Base-by-base conservation (phyloP, 2,888 invertebrate genomes). In the Nomada fabriciana region DNA sequence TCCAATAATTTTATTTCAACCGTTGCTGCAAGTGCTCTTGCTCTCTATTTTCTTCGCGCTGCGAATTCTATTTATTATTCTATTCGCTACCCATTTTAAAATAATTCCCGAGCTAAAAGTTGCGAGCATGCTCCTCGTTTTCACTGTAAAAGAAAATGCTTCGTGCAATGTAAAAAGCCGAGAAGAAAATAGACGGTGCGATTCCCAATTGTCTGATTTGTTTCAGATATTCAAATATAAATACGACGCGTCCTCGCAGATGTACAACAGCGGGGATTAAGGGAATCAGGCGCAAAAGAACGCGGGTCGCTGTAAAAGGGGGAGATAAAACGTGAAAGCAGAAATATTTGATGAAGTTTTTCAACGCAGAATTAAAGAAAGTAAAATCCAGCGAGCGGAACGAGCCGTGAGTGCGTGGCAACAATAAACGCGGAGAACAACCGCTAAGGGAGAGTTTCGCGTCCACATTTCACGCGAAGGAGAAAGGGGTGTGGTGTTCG, bases 401-500 rank as follows among this genome's bases (percentile, higher is more conserved):
- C 60, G 65, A 18, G 13, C 52, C n/a, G 64, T 11, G n/a, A 72
- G 60, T 57, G 71, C 53, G 23, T 42, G 11, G 53, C 47, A 64
- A 78, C 50, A 80, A 81, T 68, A 73, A 77, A 60, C 11, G 59
- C 23, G 52, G 29, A 2, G 74, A 78, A 78, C 74, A 83, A 64
- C 74, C 65, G 74, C 67, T 60, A 29, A 73, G 83, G 83, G 82
- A 71, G 67, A 57, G 59, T 82, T 78, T n/a, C 70, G 36, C 59
- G 50, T 78, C 59, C 68, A 68, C 74, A 25, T 82, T 83, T 63
- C 74, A 29, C 74, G 68, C 63, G 63, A 78, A 69, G 70, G 52
- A 67, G 78, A 83, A 83, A 81, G 67, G 78, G 83, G 83, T 74
- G 77, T 53, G 82, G 70, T 71, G 64, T 59, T 82, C 69, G 77